Conservation (phyloP, 2,888 invertebrate species). For the Drosophila setosimentum region DNA sequence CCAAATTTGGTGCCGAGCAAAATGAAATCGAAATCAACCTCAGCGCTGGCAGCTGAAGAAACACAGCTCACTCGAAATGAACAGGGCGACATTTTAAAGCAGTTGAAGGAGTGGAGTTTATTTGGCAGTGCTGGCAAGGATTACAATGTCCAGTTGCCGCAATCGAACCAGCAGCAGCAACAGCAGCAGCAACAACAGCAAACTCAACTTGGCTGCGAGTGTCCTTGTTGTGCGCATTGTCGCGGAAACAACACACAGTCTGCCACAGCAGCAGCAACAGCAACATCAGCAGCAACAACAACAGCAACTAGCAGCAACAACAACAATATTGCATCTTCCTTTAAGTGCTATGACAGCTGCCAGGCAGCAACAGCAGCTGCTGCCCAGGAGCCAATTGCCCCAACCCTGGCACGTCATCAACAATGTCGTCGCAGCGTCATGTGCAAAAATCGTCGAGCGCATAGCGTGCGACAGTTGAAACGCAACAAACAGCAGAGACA, state of each 20-base stretch:
- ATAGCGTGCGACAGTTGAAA: slow-evolving; percentile 78
- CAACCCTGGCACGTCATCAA: slow-evolving; percentile 54
- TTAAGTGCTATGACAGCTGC: slow-evolving; percentile 71
- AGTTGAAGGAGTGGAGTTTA: slow-evolving; percentile 85
- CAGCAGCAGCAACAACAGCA: slow-evolving; percentile 21
- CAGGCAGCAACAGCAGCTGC: slow-evolving; percentile 41
- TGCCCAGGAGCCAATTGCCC: slow-evolving; percentile 17
- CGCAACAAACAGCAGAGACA: slow-evolving; percentile 66
- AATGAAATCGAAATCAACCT: slow-evolving; percentile 74
- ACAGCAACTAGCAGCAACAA: slow-evolving; percentile 12
- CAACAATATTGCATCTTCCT: slow-evolving; percentile 49
- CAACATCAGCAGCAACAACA: slow-evolving; percentile 25
- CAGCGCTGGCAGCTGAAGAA: slow-evolving; percentile 54
- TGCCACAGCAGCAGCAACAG: slow-evolving; percentile 11
- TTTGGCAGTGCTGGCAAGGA: slow-evolving; percentile 82
- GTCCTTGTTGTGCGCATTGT: slow-evolving; percentile 79
- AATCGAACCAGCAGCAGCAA: slow-evolving; percentile 22
- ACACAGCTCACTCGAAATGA: slow-evolving; percentile 75
- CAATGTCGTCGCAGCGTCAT: slow-evolving; percentile 75
- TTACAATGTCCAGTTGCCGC: slow-evolving; percentile 62
- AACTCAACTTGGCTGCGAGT: slow-evolving; percentile 69
- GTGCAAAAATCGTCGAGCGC: slow-evolving; percentile 72
- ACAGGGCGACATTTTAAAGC: slow-evolving; percentile 80
- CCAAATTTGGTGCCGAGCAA: slow-evolving; percentile 50
- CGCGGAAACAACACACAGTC: slow-evolving; percentile 28